Percentiles rank a stretch among this genome's conserved stretches.
These are phyloP conservation scores for Pocillopora meandrina DNA, from an alignment of 92 coral and sea anemone genomes.

Conservation along the genomic window DNA sequence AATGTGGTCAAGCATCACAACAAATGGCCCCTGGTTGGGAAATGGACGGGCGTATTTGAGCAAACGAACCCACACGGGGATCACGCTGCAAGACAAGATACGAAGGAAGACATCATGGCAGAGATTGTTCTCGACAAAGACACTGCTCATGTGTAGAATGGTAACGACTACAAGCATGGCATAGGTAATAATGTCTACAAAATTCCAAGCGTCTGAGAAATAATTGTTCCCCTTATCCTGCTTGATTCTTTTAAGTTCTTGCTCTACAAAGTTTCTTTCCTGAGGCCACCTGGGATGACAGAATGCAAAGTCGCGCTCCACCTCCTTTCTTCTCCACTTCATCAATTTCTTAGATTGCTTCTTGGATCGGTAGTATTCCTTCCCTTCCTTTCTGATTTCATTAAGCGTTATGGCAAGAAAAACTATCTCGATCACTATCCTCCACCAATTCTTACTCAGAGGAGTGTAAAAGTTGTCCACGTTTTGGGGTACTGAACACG, in stretches of 20 bases:
- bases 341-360: constrained; percentile 56
- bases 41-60: constrained; percentile 85
- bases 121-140: constrained; percentile 22
- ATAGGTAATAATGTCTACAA: constrained; percentile 81
- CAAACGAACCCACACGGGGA: constrained; percentile 79
- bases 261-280: constrained; percentile 69
- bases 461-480: constrained; percentile 63
- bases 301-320: constrained; percentile 71
- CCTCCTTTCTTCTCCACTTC: constrained; percentile 65
- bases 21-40: constrained; percentile 80
- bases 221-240: constrained; percentile 56
- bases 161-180: constrained; percentile 63
- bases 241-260: constrained; percentile 49
- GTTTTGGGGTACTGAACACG: constrained; percentile 69
- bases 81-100: constrained; percentile 60
- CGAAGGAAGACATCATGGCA: constrained; percentile 54
- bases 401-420: constrained; percentile 66
- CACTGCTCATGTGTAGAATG: constrained; percentile 59
- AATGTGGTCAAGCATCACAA: constrained; percentile 81
- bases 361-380: constrained; percentile 69
- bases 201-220: constrained; percentile 83
- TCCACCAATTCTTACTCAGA: constrained; percentile 74
- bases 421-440: constrained; percentile 65
- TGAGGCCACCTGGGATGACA: constrained; percentile 87
- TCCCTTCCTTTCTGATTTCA: constrained; percentile 76